Conservation (phyloP, 2,888 invertebrate genomes). For the Ormyrus nitidulus region DNA sequence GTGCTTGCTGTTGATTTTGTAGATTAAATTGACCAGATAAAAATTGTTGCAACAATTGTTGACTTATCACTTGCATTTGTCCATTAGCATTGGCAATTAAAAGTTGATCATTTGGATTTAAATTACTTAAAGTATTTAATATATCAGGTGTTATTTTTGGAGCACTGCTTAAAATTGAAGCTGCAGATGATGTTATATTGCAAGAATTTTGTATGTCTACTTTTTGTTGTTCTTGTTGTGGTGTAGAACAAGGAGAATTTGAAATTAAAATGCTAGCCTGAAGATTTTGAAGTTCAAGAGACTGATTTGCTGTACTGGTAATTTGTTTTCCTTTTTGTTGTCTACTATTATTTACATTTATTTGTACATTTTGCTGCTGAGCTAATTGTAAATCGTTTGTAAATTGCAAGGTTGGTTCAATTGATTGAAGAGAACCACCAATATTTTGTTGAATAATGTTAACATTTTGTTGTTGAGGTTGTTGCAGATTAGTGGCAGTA, state of each 20-base stretch:
- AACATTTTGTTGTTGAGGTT: constrained; percentile 67
- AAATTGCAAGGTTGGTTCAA: constrained; percentile 67
- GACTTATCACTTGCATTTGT: constrained; percentile 74
- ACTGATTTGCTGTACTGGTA: constrained; percentile 57
- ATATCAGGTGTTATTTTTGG: constrained; percentile 74
- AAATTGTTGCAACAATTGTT: constrained; percentile 72
- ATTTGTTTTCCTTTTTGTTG: constrained; percentile 58
- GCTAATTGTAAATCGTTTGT: constrained; percentile 62
- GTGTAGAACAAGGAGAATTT: constrained; percentile 61
- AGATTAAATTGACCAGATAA: constrained; percentile 70
- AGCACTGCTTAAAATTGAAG: constrained; percentile 71
- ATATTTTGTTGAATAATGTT: constrained; percentile 69
- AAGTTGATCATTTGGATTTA: constrained; percentile 73
- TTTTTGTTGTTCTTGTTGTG: constrained; percentile 54
- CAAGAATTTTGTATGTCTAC: constrained; percentile 61
- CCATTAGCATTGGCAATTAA: constrained; percentile 73
- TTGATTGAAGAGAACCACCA: constrained; percentile 56
- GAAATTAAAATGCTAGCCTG: constrained; percentile 71
- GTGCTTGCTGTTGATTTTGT: constrained; percentile 60
- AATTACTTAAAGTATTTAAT: constrained; percentile 71
- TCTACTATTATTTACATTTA: constrained; percentile 45
- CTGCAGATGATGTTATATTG: constrained; percentile 69
- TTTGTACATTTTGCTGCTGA: constrained; percentile 62
- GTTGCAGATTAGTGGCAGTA: constrained; percentile 63
- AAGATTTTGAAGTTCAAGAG: constrained; percentile 62